Evolutionary conservation across 2,888 invertebrate species (phyloP).

Genomic region (Conistra vaccinii): DNA sequence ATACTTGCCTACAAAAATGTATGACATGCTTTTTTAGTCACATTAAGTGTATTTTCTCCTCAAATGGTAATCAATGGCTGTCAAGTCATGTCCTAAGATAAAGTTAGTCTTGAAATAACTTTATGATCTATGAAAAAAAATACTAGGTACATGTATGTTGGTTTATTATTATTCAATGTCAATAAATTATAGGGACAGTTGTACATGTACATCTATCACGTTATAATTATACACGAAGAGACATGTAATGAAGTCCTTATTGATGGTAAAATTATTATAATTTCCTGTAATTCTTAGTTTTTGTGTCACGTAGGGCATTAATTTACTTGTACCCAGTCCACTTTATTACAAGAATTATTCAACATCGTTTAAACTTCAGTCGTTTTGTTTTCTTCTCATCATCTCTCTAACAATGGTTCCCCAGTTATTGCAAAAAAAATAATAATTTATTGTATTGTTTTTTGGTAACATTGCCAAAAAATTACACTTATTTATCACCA

Average conservation of each 20-base stretch:
- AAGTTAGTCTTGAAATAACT: slow-evolving; percentile 18
- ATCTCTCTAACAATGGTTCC: neutral
- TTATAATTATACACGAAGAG: slow-evolving; percentile 35
- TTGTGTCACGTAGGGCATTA: slow-evolving; percentile 13
- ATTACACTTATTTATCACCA: too few species aligned
- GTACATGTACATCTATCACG: slow-evolving; percentile 33
- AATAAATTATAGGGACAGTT: slow-evolving; percentile 52
- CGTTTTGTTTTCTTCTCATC: neutral
- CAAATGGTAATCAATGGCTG: slow-evolving; percentile 21
- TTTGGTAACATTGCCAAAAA: neutral
- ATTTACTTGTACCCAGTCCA: neutral
- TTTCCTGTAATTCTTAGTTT: slow-evolving; percentile 13
- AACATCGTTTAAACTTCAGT: neutral
- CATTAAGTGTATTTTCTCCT: slow-evolving; percentile 13
- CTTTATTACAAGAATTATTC: neutral
- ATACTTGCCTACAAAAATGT: slow-evolving; percentile 17
- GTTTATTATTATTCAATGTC: slow-evolving; percentile 37
- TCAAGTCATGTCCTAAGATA: slow-evolving; percentile 22
- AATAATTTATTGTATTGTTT: too few species aligned
- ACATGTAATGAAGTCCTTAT: slow-evolving; percentile 38
- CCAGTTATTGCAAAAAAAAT: neutral
- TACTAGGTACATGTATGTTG: slow-evolving; percentile 17
- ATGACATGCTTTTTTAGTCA: slow-evolving; percentile 14
- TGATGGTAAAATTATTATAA: slow-evolving; percentile 42
- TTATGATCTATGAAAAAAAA: slow-evolving; percentile 24